Evolutionary conservation across 2,797 vertebrate genomes (phyloP), one percentile per base, ranked within the genome.

Genomic region (Luscinia megarhynchos): DNA sequence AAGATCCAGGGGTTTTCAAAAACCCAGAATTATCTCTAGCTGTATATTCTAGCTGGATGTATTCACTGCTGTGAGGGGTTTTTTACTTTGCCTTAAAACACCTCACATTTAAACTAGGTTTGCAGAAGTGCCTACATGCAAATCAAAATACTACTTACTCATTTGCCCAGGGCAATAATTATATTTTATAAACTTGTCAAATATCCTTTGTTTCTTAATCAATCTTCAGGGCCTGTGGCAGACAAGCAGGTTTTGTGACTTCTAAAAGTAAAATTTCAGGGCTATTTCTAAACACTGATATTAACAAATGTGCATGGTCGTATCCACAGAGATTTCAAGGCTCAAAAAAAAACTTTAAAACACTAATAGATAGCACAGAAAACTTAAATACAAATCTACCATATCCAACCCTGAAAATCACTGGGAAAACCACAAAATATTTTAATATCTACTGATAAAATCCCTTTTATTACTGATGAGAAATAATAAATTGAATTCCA

Each of bases 81-180:
- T 88, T 83, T 61, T 19, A n/a, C 19, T 85, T 74, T 45, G 23
- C 53, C 48, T 92, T 80, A 51, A 82, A 81, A 89, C 30, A 27
- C 12, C 32, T 82, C 85, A 67, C 29, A 59, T 80, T 80, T 74
- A 87, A 87, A 67, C 64, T 21, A 45, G 12, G 12, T 74, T 90
- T 91, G 82, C 68, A 70, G 9, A 95, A 67, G 46, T 27, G 43
- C 38, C n/a, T 77, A 66, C 1, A 4, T 84, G 83, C 57, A 90
- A 94, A 93, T 94, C 76, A 87, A 95, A 94, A 91, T 77, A 80
- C 32, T 89, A 81, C 64, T 83, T 83, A 82, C 20, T 58, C n/a
- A 57, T 55, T 91, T 88, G 66, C 73, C 54, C 70, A 64, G 15
- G 30, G 85, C 46, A 85, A 76, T 76, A 79, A 76, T 68, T 84